phyloP scores from a whole-genome alignment of 2,888 invertebrate genomes.

The Exephanes ischioxanthus region DNA sequence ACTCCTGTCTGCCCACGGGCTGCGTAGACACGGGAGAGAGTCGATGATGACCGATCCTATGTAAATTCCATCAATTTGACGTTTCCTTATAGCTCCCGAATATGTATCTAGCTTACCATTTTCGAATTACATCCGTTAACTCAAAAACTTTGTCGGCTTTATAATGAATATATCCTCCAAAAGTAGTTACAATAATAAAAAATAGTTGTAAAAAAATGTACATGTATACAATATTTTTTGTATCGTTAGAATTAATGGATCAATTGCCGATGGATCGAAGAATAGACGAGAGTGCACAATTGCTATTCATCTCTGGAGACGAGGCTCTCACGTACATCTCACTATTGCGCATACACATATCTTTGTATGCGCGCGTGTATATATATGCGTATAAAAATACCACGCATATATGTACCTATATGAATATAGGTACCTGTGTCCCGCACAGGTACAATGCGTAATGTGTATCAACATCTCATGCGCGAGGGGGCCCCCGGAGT shows the following conservation, averaged over 20 bases:
- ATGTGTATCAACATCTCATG: slow-evolving; percentile 48
- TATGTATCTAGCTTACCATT: background rate
- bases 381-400: no score
- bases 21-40: slow-evolving; percentile 9
- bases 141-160: background rate
- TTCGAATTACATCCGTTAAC: background rate
- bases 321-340: background rate
- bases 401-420: no score
- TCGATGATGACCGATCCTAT: background rate
- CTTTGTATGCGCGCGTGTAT: background rate
- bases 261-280: background rate
- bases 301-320: background rate
- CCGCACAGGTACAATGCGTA: slow-evolving; percentile 40
- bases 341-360: slow-evolving; percentile 1
- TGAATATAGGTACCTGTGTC: background rate
- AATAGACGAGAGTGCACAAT: background rate
- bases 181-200: background rate
- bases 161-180: background rate
- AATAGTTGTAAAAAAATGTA: no score
- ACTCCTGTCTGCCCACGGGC: slow-evolving; percentile 1
- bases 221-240: no score
- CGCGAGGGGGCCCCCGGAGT: slow-evolving; percentile 47
- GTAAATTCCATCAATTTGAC: background rate
- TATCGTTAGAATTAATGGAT: no score
- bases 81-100: background rate